These are phyloP conservation scores for Aporophyla nigra DNA, from an alignment of 2,888 invertebrate species.

Conservation along the genomic window DNA sequence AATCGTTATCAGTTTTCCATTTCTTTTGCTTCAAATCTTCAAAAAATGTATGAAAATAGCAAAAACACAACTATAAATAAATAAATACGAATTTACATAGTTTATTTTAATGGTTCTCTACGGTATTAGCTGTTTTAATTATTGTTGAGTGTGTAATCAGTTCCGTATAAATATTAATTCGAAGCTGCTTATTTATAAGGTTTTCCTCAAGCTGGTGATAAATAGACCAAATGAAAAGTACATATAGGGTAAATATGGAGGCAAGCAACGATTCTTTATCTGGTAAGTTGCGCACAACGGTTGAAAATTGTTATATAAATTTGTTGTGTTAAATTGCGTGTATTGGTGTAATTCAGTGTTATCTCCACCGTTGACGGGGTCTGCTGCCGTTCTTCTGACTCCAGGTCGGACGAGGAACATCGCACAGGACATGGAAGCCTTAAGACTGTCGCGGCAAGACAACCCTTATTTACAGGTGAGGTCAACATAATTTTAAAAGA, in stretches of 20 bases:
- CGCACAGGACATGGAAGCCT: conserved; percentile 96
- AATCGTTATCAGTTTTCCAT: conserved; percentile 64
- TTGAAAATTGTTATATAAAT: conserved; percentile 47
- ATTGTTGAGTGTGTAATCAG: conserved; percentile 13
- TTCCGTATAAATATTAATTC: conserved; percentile 51
- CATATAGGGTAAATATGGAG: conserved; percentile 79
- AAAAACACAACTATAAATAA: conserved; percentile 31
- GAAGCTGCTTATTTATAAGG: conserved; percentile 41
- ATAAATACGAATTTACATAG: conserved; percentile 16
- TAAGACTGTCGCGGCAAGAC: conserved; percentile 95
- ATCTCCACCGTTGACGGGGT: conserved; percentile 80
- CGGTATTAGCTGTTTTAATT: conserved; percentile 5
- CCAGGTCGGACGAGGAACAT: conserved; percentile 95
- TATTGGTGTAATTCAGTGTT: conserved; percentile 76
- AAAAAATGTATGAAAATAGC: conserved; percentile 57
- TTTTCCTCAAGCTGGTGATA: conserved; percentile 46
- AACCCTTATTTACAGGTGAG: conserved; percentile 95
- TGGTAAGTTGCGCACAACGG: conserved; percentile 73
- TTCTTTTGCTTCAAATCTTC: conserved; percentile 38
- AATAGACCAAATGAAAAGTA: conserved; percentile 54
- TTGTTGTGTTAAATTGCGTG: conserved; percentile 48
- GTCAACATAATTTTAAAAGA: conserved; percentile 55
- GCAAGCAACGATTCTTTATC: conserved; percentile 85
- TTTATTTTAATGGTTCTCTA: conserved; percentile 3
- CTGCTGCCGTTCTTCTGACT: conserved; percentile 92